These are phyloP conservation scores for Passer montanus DNA, from an alignment of 2,113 vertebrate genomes.

Conservation along the genomic window DNA sequence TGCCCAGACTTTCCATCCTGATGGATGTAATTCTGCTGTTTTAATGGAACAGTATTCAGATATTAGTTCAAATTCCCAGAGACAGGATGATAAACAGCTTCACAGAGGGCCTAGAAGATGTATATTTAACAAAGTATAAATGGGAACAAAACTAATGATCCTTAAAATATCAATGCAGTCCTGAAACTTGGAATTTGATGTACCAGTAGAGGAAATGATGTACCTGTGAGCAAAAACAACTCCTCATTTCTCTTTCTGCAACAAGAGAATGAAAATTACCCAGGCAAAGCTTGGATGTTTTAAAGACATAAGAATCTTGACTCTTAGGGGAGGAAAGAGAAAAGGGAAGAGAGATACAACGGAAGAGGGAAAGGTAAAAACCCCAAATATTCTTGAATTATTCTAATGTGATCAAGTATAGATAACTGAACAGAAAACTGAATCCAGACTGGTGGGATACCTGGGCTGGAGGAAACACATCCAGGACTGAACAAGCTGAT, in stretches of 20 bases:
- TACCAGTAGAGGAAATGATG: not conserved
- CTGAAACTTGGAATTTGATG: not conserved
- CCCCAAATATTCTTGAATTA: not conserved
- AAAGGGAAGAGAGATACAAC: not conserved
- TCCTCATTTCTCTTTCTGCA: not conserved
- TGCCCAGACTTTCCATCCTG: not conserved
- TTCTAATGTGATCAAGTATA: not conserved
- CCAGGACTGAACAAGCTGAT: not conserved
- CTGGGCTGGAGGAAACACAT: fast-evolving
- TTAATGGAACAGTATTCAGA: not conserved
- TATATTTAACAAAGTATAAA: not conserved
- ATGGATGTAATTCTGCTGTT: not conserved
- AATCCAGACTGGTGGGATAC: not conserved
- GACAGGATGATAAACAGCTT: not conserved
- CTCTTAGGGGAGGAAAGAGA: not conserved
- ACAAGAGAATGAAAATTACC: not conserved
- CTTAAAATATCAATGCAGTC: not conserved
- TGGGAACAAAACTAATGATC: not conserved
- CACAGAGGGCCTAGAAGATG: not conserved
- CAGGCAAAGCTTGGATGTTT: not conserved
- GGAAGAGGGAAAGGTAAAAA: not conserved
- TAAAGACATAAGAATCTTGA: fast-evolving
- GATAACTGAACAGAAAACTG: not conserved
- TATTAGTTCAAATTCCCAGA: not conserved
- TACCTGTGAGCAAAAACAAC: not conserved